These are phyloP conservation scores for Calycopis cecrops DNA, from an alignment of 1,140 invertebrate species.

Conservation along the genomic window DNA sequence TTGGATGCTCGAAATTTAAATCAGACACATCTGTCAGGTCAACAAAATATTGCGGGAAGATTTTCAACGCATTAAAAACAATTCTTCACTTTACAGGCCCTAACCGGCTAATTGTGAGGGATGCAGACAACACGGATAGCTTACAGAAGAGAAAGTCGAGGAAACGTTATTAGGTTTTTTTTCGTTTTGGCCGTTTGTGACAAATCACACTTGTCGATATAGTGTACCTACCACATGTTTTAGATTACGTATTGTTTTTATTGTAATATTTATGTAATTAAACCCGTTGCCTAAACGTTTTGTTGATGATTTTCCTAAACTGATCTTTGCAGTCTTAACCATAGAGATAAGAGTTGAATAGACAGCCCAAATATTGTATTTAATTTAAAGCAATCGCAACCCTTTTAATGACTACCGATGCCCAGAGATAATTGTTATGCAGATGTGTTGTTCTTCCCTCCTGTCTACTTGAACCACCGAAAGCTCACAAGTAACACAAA, in stretches of 20 bases:
- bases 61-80: constrained; percentile 65
- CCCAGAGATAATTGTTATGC: too few relatives aligned
- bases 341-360: too few relatives aligned
- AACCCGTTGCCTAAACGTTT: constrained; percentile 4
- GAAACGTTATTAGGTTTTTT: constrained; percentile 17
- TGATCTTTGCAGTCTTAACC: not conserved
- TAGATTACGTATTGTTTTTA: constrained; percentile 1
- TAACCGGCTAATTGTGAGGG: constrained; percentile 65
- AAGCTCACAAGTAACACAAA: too few relatives aligned
- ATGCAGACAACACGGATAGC: constrained; percentile 6
- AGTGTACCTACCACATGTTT: not conserved
- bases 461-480: too few relatives aligned
- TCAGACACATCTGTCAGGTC: constrained; percentile 62
- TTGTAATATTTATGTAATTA: constrained; percentile 7
- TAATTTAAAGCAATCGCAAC: too few relatives aligned
- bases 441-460: too few relatives aligned
- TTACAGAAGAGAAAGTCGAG: constrained; percentile 35
- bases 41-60: constrained; percentile 62
- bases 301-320: not conserved
- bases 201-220: not conserved
- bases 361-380: too few relatives aligned
- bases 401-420: too few relatives aligned
- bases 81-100: constrained; percentile 65
- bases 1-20: constrained; percentile 61
- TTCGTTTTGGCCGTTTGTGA: not conserved